These are phyloP conservation scores for Epizoanthus scotinus DNA, from an alignment of 92 coral and sea anemone species.

Conservation along the genomic window DNA sequence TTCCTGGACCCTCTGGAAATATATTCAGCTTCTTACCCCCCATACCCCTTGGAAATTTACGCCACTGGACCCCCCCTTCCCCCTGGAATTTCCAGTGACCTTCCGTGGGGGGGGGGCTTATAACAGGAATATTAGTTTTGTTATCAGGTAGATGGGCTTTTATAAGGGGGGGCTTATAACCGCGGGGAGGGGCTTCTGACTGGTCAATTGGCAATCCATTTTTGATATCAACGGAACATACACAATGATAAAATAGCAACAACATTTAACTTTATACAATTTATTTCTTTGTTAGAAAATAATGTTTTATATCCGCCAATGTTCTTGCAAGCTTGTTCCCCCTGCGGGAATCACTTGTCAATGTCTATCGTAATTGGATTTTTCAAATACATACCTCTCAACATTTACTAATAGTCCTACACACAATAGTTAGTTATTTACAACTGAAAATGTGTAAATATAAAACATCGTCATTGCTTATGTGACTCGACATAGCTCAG, in stretches of 20 bases:
- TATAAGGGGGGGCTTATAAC: too few relatives aligned
- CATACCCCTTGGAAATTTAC: too few relatives aligned
- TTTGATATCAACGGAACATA: background rate
- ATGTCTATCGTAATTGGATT: background rate
- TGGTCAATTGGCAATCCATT: too few relatives aligned
- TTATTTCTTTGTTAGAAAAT: conserved; percentile 27
- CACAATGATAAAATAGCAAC: background rate
- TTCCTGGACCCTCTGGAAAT: too few relatives aligned
- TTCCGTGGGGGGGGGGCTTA: too few relatives aligned
- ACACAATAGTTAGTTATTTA: conserved; percentile 13
- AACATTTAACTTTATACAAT: background rate
- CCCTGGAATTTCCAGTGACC: too few relatives aligned
- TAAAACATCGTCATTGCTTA: background rate
- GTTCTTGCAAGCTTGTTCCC: background rate
- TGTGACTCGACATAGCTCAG: background rate
- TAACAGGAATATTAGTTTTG: too few relatives aligned
- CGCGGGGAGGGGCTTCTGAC: too few relatives aligned
- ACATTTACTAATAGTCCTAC: background rate
- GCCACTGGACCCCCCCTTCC: too few relatives aligned
- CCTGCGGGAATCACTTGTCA: background rate
- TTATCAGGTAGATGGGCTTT: too few relatives aligned
- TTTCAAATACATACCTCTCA: background rate
- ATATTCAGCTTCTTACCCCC: too few relatives aligned
- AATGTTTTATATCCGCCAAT: background rate
- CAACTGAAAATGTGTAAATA: conserved; percentile 7